Evolutionary conservation across 2,888 invertebrate genomes (phyloP).

Genomic region (Aphidius colemani): DNA sequence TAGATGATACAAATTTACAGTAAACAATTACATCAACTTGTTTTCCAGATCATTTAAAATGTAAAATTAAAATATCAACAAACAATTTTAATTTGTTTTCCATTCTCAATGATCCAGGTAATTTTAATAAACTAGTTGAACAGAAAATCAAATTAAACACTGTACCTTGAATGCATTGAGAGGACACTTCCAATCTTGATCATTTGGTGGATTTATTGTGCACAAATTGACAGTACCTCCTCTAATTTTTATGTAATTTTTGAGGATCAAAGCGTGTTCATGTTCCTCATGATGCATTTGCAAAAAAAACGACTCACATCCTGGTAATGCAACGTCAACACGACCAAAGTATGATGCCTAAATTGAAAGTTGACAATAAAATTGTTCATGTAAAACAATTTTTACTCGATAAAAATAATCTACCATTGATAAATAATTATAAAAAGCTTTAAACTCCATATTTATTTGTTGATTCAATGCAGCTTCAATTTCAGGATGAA

Average conservation of each 20-base stretch:
- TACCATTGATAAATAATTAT: constrained; percentile 69
- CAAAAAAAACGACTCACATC: constrained; percentile 59
- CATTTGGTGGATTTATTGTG: constrained; percentile 46
- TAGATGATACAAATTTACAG: no score
- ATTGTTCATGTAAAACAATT: no score
- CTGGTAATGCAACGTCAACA: constrained; percentile 59
- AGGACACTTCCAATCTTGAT: constrained; percentile 59
- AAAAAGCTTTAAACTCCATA: constrained; percentile 66
- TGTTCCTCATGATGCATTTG: constrained; percentile 63
- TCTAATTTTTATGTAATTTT: constrained; percentile 61
- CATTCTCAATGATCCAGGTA: no score
- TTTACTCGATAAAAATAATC: constrained; percentile 23
- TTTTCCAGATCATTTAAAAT: no score
- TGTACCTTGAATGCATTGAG: constrained; percentile 57
- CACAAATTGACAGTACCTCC: constrained; percentile 59
- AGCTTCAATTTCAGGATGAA: constrained; percentile 61
- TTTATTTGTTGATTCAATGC: constrained; percentile 65
- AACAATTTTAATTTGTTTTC: no score
- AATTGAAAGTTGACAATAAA: constrained; percentile 7
- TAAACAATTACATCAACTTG: no score
- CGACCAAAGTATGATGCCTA: constrained; percentile 59
- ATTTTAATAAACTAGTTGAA: constrained; percentile 14
- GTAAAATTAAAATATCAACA: neutral
- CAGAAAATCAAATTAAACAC: neutral
- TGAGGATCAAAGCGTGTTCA: constrained; percentile 59